These are phyloP conservation scores for Armadillidium nasatum DNA, from an alignment of 1,140 invertebrate genomes.

Conservation along the genomic window DNA sequence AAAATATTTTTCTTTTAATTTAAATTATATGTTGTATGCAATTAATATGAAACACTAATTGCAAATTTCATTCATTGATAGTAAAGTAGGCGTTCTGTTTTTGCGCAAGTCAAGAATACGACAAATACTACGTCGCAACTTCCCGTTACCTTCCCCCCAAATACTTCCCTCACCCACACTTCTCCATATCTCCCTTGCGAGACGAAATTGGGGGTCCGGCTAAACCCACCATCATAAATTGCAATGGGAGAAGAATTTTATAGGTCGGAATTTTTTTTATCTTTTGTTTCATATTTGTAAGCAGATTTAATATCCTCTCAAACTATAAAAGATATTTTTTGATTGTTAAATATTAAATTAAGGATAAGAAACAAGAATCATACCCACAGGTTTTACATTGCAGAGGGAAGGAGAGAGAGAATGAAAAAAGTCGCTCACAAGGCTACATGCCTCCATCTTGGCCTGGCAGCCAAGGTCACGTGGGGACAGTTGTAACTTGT, in stretches of 20 bases:
- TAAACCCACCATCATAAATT: background rate
- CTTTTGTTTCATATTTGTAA: too few species aligned
- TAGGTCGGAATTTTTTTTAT: too few species aligned
- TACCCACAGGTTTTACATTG: background rate
- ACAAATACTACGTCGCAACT: conserved; percentile 6
- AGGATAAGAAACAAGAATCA: too few species aligned
- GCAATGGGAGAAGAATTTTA: background rate
- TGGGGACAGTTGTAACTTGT: conserved; percentile 5
- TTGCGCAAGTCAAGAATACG: conserved; percentile 9
- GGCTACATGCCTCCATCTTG: conserved; percentile 7
- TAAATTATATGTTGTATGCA: too few species aligned
- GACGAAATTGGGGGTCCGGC: background rate
- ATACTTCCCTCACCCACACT: background rate
- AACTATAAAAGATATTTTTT: too few species aligned
- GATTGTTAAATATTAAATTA: too few species aligned
- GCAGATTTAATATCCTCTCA: too few species aligned
- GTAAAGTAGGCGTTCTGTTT: conserved; percentile 9
- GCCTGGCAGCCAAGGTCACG: conserved; percentile 9
- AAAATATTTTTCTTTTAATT: too few species aligned
- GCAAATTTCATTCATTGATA: conserved; percentile 6
- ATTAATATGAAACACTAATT: background rate
- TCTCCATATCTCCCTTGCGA: background rate
- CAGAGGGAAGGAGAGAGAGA: background rate
- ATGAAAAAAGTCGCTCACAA: background rate
- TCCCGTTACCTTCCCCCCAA: conserved; percentile 1